Evolutionary conservation across 2,888 invertebrate species (phyloP).

Genomic region (Eupithecia centaureata): DNA sequence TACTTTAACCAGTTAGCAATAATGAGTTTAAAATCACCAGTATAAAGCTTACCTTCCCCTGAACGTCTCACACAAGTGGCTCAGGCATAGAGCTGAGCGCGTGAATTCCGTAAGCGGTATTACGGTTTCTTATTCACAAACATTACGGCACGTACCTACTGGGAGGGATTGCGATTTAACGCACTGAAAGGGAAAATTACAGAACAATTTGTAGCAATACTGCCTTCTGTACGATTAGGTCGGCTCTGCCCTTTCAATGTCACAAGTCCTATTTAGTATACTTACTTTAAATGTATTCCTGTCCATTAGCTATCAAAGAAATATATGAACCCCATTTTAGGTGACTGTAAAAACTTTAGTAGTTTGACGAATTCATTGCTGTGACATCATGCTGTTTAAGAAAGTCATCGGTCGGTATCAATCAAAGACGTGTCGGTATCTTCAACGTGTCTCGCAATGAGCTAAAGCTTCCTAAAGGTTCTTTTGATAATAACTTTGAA

Average conservation of each 20-base stretch:
- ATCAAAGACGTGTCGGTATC: too few relatives aligned
- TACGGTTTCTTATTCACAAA: conserved; percentile 53
- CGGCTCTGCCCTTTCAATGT: conserved; percentile 8
- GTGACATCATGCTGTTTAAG: neutral
- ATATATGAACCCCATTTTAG: neutral
- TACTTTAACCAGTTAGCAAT: too few relatives aligned
- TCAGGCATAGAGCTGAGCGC: conserved; percentile 16
- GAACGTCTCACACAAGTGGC: neutral
- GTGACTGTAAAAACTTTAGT: too few relatives aligned
- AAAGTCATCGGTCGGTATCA: neutral
- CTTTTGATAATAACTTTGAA: conserved; percentile 26
- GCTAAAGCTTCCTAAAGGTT: conserved; percentile 18
- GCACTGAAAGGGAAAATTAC: conserved; percentile 53
- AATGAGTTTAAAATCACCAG: neutral
- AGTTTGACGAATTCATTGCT: too few relatives aligned
- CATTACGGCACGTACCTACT: conserved; percentile 49
- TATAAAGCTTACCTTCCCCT: conserved; percentile 5
- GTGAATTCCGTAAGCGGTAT: conserved; percentile 39
- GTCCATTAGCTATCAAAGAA: neutral
- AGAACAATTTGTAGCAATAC: conserved; percentile 27
- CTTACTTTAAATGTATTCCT: neutral
- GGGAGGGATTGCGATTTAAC: conserved; percentile 52
- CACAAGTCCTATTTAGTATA: neutral
- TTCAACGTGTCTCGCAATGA: neutral
- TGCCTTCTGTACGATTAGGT: conserved; percentile 15